phyloP scores from a whole-genome alignment of 2,797 vertebrate genomes.

The Choloepus didactylus region DNA sequence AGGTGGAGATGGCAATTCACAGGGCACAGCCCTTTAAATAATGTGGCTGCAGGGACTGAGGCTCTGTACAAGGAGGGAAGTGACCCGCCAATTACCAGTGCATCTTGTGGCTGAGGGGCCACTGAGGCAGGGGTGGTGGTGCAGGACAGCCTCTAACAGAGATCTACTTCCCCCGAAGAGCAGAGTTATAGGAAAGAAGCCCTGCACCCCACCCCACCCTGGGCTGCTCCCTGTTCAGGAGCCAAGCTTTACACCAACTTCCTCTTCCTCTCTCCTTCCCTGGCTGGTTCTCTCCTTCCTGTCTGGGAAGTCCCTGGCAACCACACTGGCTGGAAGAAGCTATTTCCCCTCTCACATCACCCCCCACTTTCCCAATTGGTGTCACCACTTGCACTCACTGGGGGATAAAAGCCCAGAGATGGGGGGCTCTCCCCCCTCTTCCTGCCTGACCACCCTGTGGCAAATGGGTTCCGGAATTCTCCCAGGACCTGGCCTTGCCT shows the following conservation, averaged over 20 bases:
- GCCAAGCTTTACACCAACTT: not conserved
- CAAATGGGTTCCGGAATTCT: not conserved
- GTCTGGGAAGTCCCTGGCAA: constrained; percentile 31
- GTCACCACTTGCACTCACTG: not conserved
- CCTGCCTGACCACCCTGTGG: not conserved
- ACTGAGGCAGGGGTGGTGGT: not conserved
- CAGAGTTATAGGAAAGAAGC: not conserved
- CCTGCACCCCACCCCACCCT: not conserved
- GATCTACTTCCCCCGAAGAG: not conserved
- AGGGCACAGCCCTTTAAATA: not conserved
- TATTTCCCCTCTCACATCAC: constrained; percentile 49
- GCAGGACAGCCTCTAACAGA: not conserved
- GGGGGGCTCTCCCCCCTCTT: not conserved
- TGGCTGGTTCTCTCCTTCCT: not conserved
- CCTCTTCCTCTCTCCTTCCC: not conserved
- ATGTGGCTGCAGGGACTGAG: not conserved
- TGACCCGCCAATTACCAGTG: not conserved
- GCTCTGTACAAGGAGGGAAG: not conserved
- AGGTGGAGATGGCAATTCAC: not conserved
- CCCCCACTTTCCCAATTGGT: not conserved
- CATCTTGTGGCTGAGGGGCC: not conserved
- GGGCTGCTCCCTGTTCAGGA: not conserved
- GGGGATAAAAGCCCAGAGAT: not conserved
- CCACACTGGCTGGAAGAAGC: not conserved
- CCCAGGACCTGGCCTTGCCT: not conserved